A percentile compares a stretch with the other conserved stretches of the same genome.
Conservation (phyloP, 2,888 invertebrate species). For the Cerceris ruficornis region DNA sequence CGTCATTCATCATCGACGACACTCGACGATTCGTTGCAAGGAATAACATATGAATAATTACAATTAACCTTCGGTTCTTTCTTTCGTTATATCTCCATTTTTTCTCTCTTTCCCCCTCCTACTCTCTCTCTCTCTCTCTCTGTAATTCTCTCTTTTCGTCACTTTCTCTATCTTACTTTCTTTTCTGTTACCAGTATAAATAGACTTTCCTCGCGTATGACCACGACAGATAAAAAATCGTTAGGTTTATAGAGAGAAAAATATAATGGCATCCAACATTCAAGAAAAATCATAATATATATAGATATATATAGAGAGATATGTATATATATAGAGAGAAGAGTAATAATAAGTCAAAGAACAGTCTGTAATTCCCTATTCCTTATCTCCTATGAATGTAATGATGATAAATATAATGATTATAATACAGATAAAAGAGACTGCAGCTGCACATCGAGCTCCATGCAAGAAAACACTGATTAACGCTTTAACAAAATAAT, state of each 20-base stretch:
- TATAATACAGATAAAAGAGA: conserved; percentile 77
- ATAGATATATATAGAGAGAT: conserved; percentile 41
- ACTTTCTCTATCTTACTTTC: conserved; percentile 2
- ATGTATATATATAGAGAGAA: conserved; percentile 41
- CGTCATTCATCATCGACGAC: conserved; percentile 17
- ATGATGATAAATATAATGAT: conserved; percentile 56
- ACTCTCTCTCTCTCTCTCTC: neutral
- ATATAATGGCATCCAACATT: conserved; percentile 78
- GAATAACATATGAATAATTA: neutral
- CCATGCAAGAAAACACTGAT: conserved; percentile 81
- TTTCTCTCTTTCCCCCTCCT: neutral
- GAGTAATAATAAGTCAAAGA: conserved; percentile 34
- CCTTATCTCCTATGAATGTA: conserved; percentile 55
- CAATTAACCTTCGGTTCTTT: neutral
- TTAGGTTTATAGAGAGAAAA: conserved; percentile 63
- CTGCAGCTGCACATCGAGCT: conserved; percentile 81
- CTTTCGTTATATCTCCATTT: neutral
- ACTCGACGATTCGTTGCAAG: neutral
- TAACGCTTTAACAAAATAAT: conserved; percentile 75
- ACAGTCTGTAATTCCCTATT: conserved; percentile 51
- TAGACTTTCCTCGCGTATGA: conserved; percentile 75
- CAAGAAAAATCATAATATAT: conserved; percentile 74
- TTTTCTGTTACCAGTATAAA: conserved; percentile 32
- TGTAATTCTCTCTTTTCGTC: neutral
- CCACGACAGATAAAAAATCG: conserved; percentile 69